Evolutionary conservation across 2,888 invertebrate species (phyloP).

Genomic region (Thereva unica): DNA sequence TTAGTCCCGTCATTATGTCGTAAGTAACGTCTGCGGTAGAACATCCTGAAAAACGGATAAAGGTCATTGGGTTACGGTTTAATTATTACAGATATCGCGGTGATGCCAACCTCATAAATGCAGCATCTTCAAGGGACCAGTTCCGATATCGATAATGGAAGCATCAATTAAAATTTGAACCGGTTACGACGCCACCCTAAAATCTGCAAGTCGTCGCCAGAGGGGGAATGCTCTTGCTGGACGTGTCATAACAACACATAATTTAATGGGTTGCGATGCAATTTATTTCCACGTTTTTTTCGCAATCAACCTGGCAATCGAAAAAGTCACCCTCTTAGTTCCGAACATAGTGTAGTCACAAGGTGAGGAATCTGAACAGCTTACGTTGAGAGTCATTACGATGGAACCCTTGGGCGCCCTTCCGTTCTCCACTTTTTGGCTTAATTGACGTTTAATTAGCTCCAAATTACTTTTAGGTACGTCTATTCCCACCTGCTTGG

Average conservation of each 20-base stretch:
- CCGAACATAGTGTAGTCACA: background rate
- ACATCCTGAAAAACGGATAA: background rate
- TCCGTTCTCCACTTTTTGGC: background rate
- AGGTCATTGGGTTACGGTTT: background rate
- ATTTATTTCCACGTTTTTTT: conserved; percentile 26
- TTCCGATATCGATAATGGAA: background rate
- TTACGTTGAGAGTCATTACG: conserved; percentile 1
- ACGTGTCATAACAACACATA: conserved; percentile 14
- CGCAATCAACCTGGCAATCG: conserved; percentile 19
- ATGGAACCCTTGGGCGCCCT: background rate
- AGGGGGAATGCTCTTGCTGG: background rate
- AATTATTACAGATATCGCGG: background rate
- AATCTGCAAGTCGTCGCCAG: background rate
- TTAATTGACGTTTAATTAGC: conserved; percentile 23
- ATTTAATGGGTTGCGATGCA: conserved; percentile 29
- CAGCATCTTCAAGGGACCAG: background rate
- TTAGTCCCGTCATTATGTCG: background rate
- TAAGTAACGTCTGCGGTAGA: background rate
- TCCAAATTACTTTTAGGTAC: conserved; percentile 25
- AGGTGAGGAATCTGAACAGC: background rate
- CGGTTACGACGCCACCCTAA: background rate
- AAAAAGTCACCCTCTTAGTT: conserved; percentile 10
- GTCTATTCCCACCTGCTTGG: conserved; percentile 17
- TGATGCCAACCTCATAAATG: background rate
- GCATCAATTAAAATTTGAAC: conserved; percentile 3